Evolutionary conservation across 2,888 invertebrate genomes (phyloP), one percentile per base, ranked within the genome.

Genomic region (Sinopyrophorus schimmeli): DNA sequence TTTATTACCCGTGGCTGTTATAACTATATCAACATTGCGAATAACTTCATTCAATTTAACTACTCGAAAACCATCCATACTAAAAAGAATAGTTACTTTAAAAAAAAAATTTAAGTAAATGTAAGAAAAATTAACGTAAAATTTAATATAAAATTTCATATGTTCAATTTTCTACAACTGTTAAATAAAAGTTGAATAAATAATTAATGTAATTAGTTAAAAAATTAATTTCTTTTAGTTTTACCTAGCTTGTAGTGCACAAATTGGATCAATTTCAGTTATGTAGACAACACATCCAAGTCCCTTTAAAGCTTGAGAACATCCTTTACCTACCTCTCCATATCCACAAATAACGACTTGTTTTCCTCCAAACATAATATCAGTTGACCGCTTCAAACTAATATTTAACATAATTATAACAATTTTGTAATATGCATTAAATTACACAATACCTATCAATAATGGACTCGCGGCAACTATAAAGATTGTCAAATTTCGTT

Each of bases 1-100:
- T 74, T 96, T 96, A 73, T 96, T 97, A 18, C 96, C 96, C 0
- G 97, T 96, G 34, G 96, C 96, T n/a, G 97, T 96, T 61, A 97
- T 90, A 28, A 97, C 88, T 67, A 97, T 92, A 74, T 97, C 97
- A 47, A 95, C 92, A 72, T 87, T 89, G 41, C 93, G 82, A 57
- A 89, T 87, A 20, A 96, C 93, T 79, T 97, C 96, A 67, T 92
- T 93, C 53, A 97, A 74, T 75, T 95, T 93, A 40, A 96, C 91
- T 21, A 97, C 95, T 64, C 93, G 84, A 72, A 90, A 95, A 0
- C 97, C 97, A 69, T 97, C 96, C 97, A 97, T 97, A 63, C 92
- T 92, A 34, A 62, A 72, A 68, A 59, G 47, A n/a, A n/a, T n/a
- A n/a, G n/a, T n/a, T n/a, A n/a, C n/a, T n/a, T n/a, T n/a, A n/a